Percentiles rank a stretch among this genome's conserved stretches.
Conservation (phyloP, 2,888 invertebrate species). For the Aspidiotus rigidus region DNA sequence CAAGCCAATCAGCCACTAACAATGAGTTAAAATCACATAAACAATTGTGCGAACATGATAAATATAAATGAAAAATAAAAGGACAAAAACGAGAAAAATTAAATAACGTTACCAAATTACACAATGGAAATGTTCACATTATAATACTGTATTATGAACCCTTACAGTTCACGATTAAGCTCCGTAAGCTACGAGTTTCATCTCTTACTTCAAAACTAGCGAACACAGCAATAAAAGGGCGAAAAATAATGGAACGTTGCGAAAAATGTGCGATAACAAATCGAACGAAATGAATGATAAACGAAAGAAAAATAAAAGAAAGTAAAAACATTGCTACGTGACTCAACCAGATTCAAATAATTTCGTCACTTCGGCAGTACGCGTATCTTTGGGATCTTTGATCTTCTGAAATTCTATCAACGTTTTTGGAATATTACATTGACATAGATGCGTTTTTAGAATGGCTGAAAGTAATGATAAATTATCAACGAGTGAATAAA, state of each 20-base stretch:
- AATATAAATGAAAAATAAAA: neutral
- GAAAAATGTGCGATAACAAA: slow-evolving; percentile 21
- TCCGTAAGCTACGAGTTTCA: slow-evolving; percentile 20
- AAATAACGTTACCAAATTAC: slow-evolving; percentile 15
- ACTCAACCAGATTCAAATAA: slow-evolving; percentile 29
- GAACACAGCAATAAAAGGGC: slow-evolving; percentile 21
- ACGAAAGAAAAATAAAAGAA: neutral
- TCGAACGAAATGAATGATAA: slow-evolving; percentile 6
- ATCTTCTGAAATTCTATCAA: slow-evolving; percentile 4
- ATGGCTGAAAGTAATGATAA: neutral
- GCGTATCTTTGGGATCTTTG: slow-evolving; percentile 9
- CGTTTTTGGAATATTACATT: neutral
- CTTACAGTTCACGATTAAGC: slow-evolving; percentile 6
- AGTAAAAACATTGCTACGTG: neutral
- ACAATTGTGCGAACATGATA: neutral
- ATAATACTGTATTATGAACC: too few species aligned
- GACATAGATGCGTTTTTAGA: slow-evolving; percentile 23
- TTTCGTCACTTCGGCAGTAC: slow-evolving; percentile 17
- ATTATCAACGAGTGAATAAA: neutral
- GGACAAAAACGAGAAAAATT: slow-evolving; percentile 2
- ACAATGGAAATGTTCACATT: neutral
- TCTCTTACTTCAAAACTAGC: slow-evolving; percentile 17
- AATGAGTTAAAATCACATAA: slow-evolving; percentile 16
- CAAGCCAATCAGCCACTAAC: too few species aligned
- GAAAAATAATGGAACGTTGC: slow-evolving; percentile 10